phyloP scores from a whole-genome alignment of 2,888 invertebrate species.

The Octodonta nipae region DNA sequence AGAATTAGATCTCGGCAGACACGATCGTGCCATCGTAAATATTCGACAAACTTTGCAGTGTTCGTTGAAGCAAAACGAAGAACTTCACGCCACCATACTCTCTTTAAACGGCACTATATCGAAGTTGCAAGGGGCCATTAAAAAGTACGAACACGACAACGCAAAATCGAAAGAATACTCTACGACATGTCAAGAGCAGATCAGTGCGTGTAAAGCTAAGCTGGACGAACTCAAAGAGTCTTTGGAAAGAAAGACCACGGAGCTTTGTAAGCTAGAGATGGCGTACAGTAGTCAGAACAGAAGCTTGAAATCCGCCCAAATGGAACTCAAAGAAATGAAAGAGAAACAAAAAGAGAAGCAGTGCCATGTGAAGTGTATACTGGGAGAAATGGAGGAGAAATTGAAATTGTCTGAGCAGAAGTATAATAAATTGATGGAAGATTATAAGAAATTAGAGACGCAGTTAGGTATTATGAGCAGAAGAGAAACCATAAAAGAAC shows the following conservation, averaged over 20 bases:
- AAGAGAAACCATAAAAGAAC: constrained; percentile 18
- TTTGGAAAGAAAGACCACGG: constrained; percentile 21
- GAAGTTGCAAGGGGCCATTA: constrained; percentile 16
- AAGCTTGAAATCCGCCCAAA: constrained; percentile 19
- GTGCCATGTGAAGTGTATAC: constrained; percentile 13
- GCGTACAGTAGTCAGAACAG: constrained; percentile 23
- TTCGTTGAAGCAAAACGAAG: constrained; percentile 27
- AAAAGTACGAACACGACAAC: constrained; percentile 17
- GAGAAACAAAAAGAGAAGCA: constrained; percentile 17
- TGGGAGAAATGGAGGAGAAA: constrained; percentile 20
- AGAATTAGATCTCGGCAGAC: constrained; percentile 20
- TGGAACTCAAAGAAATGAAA: constrained; percentile 22
- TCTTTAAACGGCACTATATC: constrained; percentile 18
- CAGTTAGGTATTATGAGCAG: constrained; percentile 12
- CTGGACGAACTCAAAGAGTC: constrained; percentile 19
- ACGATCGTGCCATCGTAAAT: constrained; percentile 26
- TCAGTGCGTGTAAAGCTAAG: constrained; percentile 17
- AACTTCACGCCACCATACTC: constrained; percentile 19
- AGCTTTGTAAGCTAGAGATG: constrained; percentile 21
- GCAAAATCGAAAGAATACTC: constrained; percentile 14
- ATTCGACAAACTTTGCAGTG: constrained; percentile 30
- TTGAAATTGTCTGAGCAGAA: constrained; percentile 14
- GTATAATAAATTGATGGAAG: constrained; percentile 12
- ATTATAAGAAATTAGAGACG: constrained; percentile 13
- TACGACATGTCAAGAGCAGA: constrained; percentile 15